phyloP scores from a whole-genome alignment of 2,113 vertebrate species.

The Ailurus styani region DNA sequence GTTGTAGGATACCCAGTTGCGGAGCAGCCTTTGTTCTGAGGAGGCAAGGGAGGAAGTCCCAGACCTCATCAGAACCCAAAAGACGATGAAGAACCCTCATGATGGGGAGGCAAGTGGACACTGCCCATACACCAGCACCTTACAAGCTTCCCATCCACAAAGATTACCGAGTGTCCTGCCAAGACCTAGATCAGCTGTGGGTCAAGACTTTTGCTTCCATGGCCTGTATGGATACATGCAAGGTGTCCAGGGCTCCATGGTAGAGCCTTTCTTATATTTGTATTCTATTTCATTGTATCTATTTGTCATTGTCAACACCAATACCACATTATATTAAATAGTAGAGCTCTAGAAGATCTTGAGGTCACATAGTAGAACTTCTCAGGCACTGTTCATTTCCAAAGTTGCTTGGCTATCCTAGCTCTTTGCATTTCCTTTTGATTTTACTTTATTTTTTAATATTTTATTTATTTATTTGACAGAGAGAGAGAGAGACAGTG shows the following conservation, averaged over 20 bases:
- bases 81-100: neutral
- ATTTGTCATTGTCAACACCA: neutral
- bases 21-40: neutral
- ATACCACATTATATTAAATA: neutral
- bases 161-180: neutral
- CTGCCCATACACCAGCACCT: neutral
- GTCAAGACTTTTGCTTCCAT: neutral
- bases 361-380: neutral
- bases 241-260: rapidly evolving
- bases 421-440: neutral
- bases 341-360: neutral
- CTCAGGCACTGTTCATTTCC: neutral
- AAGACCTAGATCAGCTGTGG: neutral
- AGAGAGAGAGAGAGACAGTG: too few relatives aligned
- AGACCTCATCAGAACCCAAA: neutral
- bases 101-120: rapidly evolving
- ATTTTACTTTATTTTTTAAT: too few relatives aligned
- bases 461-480: too few relatives aligned
- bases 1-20: neutral
- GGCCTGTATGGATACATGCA: rapidly evolving
- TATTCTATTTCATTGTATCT: rapidly evolving
- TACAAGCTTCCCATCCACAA: neutral
- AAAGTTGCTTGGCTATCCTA: neutral
- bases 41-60: neutral
- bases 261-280: rapidly evolving